A percentile compares a stretch with the other conserved stretches of the same genome.
Conservation (phyloP, 2,113 vertebrate genomes). For the Colaptes auratus region DNA sequence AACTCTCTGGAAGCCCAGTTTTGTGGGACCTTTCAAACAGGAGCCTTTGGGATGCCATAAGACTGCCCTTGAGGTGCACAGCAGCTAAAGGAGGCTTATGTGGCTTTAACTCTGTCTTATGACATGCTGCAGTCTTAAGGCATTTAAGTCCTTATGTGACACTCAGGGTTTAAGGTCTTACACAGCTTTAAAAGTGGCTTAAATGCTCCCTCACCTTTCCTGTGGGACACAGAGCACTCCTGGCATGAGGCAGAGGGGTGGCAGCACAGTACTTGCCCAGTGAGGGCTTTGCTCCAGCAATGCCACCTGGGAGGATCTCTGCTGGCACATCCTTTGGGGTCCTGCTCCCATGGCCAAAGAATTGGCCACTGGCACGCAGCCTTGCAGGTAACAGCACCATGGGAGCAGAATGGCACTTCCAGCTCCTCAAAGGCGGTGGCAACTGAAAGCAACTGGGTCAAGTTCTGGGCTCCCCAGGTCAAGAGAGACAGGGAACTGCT, state of each 20-base stretch:
- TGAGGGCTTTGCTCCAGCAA: not conserved
- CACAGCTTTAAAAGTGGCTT: slow-evolving; percentile 10
- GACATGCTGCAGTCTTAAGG: not conserved
- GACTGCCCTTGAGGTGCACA: not conserved
- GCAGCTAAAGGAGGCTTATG: not conserved
- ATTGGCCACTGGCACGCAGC: not conserved
- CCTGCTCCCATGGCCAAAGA: fast-evolving
- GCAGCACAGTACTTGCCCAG: fast-evolving
- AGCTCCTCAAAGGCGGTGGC: not conserved
- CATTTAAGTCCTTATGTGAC: slow-evolving; percentile 34
- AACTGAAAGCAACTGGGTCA: no score
- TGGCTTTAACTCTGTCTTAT: slow-evolving; percentile 5
- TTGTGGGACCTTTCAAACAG: not conserved
- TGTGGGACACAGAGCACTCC: not conserved
- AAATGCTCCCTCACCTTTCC: not conserved
- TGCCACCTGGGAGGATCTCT: fast-evolving
- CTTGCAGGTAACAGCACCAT: not conserved
- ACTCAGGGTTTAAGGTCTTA: slow-evolving; percentile 47
- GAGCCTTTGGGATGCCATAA: not conserved
- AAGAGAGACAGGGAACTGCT: no score
- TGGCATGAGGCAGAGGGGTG: not conserved
- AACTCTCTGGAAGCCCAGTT: not conserved
- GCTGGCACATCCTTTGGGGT: fast-evolving
- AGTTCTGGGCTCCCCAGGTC: no score
- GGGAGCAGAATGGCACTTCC: not conserved